These are phyloP conservation scores for Psittacula cyanocephala DNA, from an alignment of 2,113 vertebrate species.

Conservation along the genomic window DNA sequence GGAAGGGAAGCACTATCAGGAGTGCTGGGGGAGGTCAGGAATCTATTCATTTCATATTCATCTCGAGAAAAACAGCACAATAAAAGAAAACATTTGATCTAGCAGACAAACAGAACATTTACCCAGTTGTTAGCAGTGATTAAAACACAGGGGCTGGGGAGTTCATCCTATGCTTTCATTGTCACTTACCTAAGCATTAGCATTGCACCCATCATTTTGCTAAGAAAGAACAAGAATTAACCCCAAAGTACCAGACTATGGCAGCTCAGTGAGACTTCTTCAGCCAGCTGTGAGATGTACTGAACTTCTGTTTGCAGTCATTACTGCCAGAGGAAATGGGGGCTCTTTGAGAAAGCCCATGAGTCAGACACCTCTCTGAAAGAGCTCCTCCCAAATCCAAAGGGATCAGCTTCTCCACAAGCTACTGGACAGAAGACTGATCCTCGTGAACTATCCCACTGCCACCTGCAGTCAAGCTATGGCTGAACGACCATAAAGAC, in stretches of 20 bases:
- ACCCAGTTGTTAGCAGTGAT: conserved; percentile 47
- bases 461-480: neutral
- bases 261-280: neutral
- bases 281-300: neutral
- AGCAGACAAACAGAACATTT: conserved; percentile 65
- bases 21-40: conserved; percentile 66
- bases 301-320: neutral
- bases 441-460: fast-evolving
- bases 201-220: neutral
- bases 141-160: conserved; percentile 39
- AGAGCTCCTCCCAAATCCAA: neutral
- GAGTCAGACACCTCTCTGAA: neutral
- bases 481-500: neutral
- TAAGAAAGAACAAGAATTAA: neutral
- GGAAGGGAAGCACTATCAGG: conserved; percentile 54
- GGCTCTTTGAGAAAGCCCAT: neutral
- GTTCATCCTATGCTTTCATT: neutral
- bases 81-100: conserved; percentile 72
- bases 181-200: neutral
- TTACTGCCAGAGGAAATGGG: neutral
- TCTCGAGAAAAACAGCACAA: conserved; percentile 65
- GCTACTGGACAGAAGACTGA: neutral
- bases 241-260: neutral
- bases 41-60: conserved; percentile 76
- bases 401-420: fast-evolving